phyloP scores from a whole-genome alignment of 92 coral and sea anemone species.

The Porites lobata region DNA sequence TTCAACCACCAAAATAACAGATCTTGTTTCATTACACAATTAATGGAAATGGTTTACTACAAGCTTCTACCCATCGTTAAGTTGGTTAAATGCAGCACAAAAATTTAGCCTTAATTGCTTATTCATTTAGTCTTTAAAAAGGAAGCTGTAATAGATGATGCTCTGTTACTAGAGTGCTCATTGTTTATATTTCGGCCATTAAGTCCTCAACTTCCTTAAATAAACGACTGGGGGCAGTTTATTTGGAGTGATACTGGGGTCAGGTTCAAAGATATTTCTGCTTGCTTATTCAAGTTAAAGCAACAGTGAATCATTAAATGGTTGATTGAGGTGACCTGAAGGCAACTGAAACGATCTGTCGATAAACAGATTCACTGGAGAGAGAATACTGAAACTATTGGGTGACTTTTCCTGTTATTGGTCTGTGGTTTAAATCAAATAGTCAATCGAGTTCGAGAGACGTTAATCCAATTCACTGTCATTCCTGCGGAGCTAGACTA shows the following conservation, averaged over 20 bases:
- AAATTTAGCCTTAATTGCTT: not conserved
- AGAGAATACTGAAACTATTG: not conserved
- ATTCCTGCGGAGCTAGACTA: not conserved
- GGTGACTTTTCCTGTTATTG: not conserved
- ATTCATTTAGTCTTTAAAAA: conserved; percentile 1
- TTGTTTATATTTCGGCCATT: conserved; percentile 33
- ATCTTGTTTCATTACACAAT: not conserved
- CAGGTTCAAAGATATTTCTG: not conserved
- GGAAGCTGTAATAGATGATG: not conserved
- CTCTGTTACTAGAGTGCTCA: not conserved
- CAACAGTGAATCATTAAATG: not conserved
- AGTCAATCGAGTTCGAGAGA: not conserved
- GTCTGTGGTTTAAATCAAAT: conserved; percentile 8
- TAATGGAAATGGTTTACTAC: not conserved
- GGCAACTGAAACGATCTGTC: conserved; percentile 11
- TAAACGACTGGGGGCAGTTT: conserved; percentile 25
- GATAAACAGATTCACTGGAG: not conserved
- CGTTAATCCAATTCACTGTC: not conserved
- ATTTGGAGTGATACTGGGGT: not conserved
- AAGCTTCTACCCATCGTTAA: not conserved
- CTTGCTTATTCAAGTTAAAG: too few relatives aligned
- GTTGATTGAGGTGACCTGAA: not conserved
- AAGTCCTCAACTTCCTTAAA: conserved; percentile 54
- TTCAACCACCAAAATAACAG: not conserved
- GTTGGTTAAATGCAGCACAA: not conserved